Evolutionary conservation across 2,113 vertebrate genomes (phyloP), one percentile per base, ranked within the genome.

Genomic region (Collichthys lucidus): DNA sequence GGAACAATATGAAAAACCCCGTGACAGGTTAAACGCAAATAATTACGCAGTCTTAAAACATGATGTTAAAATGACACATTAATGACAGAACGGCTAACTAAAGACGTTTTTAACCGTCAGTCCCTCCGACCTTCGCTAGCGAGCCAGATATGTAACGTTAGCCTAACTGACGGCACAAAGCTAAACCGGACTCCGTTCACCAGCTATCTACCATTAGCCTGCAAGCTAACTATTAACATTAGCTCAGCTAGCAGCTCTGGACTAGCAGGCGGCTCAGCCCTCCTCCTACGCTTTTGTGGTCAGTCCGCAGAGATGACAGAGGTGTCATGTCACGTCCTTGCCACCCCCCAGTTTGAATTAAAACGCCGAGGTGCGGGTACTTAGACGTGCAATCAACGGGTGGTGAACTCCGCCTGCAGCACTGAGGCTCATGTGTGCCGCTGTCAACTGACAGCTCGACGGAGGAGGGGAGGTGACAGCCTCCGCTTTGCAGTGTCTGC

Each of bases 361-460:
- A 65, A 84, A 83, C 70, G 55, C 79, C 26, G 80, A 70, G 22
- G 49, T 77, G 69, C 20, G 24, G 52, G 35, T 70, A 19, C 17
- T 24, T 31, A 20, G n/a, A 65, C 29, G 71, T 64, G 20, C 47
- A 57, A 56, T 61, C 62, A 49, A 24, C 81, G 40, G 68, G 50
- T 49, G 71, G 47, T 50, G 56, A 63, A 31, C 76, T 89, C 85
- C 70, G 44, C 31, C 64, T 74, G 89, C 83, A n/a, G 87, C 77
- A 40, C 5, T 35, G 80, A 70, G 71, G 87, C 49, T 90, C 90
- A 85, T 91, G 86, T 83, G 89, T 69, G 85, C 87, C 66, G 76
- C 91, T 90, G 93, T 90, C 88, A 86, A 83, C 65, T 93, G 92
- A 92, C 93, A 94, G 92, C 89, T 91, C 79, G 76, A 47, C 82